Evolutionary conservation across 2,113 vertebrate species (phyloP).

Genomic region (Paracanthobrama guichenoti): DNA sequence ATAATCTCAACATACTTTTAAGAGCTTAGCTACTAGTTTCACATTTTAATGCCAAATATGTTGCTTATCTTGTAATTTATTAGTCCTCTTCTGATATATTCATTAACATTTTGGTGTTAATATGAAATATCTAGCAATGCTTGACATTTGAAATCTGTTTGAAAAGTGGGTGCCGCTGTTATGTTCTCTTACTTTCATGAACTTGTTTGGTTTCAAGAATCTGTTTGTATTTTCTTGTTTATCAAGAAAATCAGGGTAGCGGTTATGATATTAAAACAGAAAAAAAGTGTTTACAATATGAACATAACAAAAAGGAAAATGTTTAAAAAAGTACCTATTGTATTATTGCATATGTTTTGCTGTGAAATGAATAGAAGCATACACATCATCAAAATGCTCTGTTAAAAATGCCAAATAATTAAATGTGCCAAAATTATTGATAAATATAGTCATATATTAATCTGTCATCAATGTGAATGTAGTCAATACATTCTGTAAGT

Average conservation of each 20-base stretch:
- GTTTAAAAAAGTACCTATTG: conserved; percentile 55
- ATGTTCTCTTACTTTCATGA: conserved; percentile 59
- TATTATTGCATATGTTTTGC: conserved; percentile 66
- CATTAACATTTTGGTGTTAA: conserved; percentile 97
- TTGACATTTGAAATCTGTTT: conserved; percentile 91
- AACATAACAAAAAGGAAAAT: conserved; percentile 59
- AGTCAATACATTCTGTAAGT: conserved; percentile 75
- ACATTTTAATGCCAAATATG: conserved; percentile 96
- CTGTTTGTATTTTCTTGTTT: conserved; percentile 71
- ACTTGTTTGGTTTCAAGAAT: conserved; percentile 67
- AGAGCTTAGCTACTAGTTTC: conserved; percentile 78
- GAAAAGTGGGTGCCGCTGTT: conserved; percentile 71
- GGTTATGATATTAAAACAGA: conserved; percentile 58
- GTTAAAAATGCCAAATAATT: conserved; percentile 75
- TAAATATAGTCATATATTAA: conserved; percentile 75
- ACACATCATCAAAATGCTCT: conserved; percentile 66
- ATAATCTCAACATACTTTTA: conserved; percentile 47
- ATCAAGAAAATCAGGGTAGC: conserved; percentile 68
- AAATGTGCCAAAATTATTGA: conserved; percentile 76
- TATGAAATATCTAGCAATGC: conserved; percentile 90
- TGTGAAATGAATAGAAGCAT: conserved; percentile 66
- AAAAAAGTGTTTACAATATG: conserved; percentile 65
- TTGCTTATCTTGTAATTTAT: conserved; percentile 87
- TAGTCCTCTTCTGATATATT: conserved; percentile 94
- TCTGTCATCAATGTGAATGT: conserved; percentile 79